Evolutionary conservation across 2,113 vertebrate genomes (phyloP).

Genomic region (Isurus oxyrinchus): DNA sequence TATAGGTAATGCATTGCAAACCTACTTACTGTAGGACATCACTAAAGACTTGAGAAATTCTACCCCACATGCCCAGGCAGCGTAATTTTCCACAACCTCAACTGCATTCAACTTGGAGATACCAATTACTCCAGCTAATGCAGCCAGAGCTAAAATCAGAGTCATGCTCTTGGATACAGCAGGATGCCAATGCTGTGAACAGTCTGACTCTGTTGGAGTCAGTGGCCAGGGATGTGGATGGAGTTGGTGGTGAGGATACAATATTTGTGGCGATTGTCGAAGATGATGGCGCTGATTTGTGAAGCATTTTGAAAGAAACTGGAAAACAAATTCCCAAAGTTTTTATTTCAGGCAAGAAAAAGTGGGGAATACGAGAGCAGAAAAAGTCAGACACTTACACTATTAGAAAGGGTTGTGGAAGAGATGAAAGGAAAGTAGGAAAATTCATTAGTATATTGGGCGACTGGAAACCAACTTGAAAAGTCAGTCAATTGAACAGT

Average conservation of each 20-base stretch:
- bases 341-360: neutral
- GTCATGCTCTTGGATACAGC: neutral
- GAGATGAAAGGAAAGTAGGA: neutral
- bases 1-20: constrained; percentile 15
- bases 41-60: neutral
- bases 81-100: neutral
- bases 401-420: neutral
- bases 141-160: neutral
- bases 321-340: neutral
- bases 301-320: neutral
- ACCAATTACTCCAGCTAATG: neutral
- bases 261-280: neutral
- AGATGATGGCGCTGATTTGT: neutral
- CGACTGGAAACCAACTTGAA: neutral
- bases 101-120: neutral
- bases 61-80: neutral
- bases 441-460: neutral
- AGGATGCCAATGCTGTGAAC: neutral
- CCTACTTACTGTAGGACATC: neutral
- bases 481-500: too few relatives aligned
- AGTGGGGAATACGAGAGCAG: neutral
- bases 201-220: neutral
- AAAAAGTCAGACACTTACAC: neutral
- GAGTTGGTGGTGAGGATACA: neutral
- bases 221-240: neutral